phyloP scores from a whole-genome alignment of 2,888 invertebrate species.

The Chrysomela aeneicollis region DNA sequence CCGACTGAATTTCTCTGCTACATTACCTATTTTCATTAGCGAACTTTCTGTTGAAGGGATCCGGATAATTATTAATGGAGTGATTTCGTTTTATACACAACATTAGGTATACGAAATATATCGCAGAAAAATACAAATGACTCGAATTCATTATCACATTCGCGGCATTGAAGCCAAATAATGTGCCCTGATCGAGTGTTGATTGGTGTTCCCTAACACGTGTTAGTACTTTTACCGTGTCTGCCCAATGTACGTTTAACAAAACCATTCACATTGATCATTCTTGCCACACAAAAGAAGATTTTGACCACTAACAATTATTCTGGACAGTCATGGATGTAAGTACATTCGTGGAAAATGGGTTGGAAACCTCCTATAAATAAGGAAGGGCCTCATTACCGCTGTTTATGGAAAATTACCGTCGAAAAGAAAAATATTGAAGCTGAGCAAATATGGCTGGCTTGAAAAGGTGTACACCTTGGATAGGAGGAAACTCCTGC shows the following conservation, averaged over 20 bases:
- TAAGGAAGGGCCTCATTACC: constrained; percentile 33
- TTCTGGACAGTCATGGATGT: no score
- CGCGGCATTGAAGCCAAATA: no score
- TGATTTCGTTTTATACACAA: not conserved
- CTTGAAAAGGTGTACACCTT: constrained; percentile 43
- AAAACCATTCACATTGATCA: no score
- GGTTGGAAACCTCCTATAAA: constrained; percentile 18
- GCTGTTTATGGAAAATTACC: constrained; percentile 45
- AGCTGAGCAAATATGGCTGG: constrained; percentile 34
- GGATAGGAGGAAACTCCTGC: constrained; percentile 29
- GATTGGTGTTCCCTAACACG: no score
- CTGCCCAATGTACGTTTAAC: no score
- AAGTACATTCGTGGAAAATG: not conserved
- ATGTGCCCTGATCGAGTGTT: no score
- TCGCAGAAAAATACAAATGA: not conserved
- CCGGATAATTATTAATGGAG: constrained; percentile 30
- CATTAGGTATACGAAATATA: not conserved
- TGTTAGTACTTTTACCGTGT: no score
- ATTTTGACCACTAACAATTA: no score
- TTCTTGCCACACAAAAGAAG: no score
- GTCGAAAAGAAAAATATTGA: constrained; percentile 35
- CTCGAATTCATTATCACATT: no score
- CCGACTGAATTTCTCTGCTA: constrained; percentile 20
- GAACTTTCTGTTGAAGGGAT: constrained; percentile 25
- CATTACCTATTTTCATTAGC: constrained; percentile 34